These are phyloP conservation scores for Xiphorhynchus elegans DNA, from an alignment of 2,113 vertebrate genomes.

Conservation along the genomic window DNA sequence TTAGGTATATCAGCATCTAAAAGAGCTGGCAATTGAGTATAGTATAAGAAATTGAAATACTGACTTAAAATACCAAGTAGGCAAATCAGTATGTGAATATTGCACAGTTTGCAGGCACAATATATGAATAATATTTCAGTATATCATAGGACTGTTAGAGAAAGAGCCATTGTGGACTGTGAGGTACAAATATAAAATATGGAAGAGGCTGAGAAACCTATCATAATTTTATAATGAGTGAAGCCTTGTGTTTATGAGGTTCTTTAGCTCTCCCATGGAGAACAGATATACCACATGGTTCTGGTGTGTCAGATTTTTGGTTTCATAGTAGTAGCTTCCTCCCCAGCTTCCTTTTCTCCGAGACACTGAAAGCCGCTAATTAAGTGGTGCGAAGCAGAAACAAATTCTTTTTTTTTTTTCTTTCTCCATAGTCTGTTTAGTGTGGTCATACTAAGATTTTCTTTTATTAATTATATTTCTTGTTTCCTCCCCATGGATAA, in stretches of 20 bases:
- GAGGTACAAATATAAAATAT: background rate
- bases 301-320: background rate
- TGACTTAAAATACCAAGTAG: background rate
- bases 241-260: background rate
- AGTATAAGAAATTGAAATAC: background rate
- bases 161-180: background rate
- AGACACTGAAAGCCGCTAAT: background rate
- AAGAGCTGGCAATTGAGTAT: background rate
- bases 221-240: background rate
- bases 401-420: background rate
- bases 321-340: background rate
- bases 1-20: background rate
- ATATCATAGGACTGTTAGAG: background rate
- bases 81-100: background rate
- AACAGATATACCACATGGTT: fast-evolving
- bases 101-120: background rate
- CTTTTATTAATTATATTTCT: background rate
- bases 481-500: background rate
- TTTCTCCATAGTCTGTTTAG: background rate
- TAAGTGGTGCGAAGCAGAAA: background rate
- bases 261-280: background rate
- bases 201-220: background rate
- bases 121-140: background rate
- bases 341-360: background rate
- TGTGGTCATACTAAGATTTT: background rate